Conservation (phyloP, 2,113 vertebrate species). For the Phylloscopus whistleri region DNA sequence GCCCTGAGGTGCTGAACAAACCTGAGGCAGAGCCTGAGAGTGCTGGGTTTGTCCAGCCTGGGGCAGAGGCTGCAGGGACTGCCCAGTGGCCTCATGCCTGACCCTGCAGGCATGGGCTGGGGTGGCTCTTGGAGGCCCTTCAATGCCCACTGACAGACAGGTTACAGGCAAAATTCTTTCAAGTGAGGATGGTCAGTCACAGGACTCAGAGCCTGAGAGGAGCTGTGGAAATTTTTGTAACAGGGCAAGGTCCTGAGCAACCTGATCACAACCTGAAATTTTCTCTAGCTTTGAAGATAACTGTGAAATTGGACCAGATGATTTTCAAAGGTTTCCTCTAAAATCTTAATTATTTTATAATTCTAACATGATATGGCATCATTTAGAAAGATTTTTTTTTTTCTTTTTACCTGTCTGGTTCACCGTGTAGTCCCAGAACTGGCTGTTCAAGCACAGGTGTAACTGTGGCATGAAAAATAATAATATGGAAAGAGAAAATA, state of each 20-base stretch:
- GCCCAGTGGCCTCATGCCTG: fast-evolving
- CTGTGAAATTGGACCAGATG: neutral
- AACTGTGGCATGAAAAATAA: neutral
- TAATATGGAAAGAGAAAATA: neutral
- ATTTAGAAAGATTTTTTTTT: neutral
- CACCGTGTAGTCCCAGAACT: neutral
- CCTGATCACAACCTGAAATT: neutral
- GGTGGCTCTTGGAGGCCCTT: neutral
- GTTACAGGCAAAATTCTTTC: neutral
- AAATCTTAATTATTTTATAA: neutral
- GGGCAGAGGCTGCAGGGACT: neutral
- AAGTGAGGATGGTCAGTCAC: neutral
- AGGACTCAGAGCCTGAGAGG: neutral
- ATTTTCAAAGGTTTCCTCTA: neutral
- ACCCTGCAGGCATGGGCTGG: neutral
- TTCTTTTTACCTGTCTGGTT: fast-evolving
- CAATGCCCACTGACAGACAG: neutral
- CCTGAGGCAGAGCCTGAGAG: neutral
- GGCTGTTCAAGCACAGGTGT: neutral
- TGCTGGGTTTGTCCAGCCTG: neutral
- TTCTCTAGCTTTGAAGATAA: neutral
- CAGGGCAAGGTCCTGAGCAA: neutral
- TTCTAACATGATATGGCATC: neutral
- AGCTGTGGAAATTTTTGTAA: neutral
- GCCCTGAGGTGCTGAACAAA: neutral